Conservation (phyloP, 2,888 invertebrate genomes). For the Automeris io region DNA sequence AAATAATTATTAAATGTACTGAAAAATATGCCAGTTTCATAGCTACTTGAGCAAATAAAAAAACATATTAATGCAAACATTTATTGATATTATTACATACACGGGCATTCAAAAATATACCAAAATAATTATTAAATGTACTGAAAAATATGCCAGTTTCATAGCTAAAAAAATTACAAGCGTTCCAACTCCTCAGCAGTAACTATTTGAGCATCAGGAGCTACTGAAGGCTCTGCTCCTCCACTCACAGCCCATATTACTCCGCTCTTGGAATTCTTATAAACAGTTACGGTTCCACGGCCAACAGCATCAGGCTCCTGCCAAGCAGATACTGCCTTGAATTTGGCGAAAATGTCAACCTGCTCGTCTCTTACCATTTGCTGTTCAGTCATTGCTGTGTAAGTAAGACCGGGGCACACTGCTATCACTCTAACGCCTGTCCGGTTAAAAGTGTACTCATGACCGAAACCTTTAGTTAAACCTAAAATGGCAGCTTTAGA, state of each 20-base stretch:
- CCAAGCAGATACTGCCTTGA: constrained; percentile 15
- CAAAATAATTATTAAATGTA: too few relatives aligned
- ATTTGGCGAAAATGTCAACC: background rate
- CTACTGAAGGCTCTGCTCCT: constrained; percentile 6
- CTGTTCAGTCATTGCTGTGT: background rate
- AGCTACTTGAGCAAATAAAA: too few relatives aligned
- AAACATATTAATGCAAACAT: too few relatives aligned
- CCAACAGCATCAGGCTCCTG: constrained; percentile 22
- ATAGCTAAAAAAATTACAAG: too few relatives aligned
- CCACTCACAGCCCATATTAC: constrained; percentile 14
- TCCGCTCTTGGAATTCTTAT: constrained; percentile 16
- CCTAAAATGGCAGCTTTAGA: constrained; percentile 77
- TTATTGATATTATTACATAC: too few relatives aligned
- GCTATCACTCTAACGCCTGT: constrained; percentile 72
- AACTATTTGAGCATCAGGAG: background rate
- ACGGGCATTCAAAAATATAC: too few relatives aligned
- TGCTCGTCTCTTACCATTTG: background rate
- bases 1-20: too few relatives aligned
- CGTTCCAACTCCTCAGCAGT: too few relatives aligned
- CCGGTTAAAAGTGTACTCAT: constrained; percentile 52
- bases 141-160: too few relatives aligned
- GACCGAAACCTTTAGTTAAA: constrained; percentile 65
- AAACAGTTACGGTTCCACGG: constrained; percentile 14
- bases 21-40: too few relatives aligned
- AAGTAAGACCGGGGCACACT: constrained; percentile 48